These are phyloP conservation scores for Cyprinodon brontotheroides DNA, from an alignment of 2,113 vertebrate genomes.

Conservation along the genomic window DNA sequence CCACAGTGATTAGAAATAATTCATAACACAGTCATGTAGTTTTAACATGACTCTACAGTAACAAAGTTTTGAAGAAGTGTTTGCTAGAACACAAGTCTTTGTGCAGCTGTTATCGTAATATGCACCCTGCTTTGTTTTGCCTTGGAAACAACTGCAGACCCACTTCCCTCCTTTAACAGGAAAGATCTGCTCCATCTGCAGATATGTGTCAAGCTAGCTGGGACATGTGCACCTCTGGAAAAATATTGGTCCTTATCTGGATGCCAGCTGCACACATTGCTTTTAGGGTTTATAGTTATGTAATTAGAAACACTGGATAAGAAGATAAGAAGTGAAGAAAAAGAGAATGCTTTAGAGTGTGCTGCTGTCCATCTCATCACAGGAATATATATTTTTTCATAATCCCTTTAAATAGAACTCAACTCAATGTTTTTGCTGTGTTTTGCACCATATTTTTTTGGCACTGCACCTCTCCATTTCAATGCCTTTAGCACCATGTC, in stretches of 20 bases:
- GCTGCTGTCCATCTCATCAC: no score
- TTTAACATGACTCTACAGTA: background rate
- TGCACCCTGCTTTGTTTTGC: slow-evolving; percentile 42
- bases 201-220: slow-evolving; percentile 13
- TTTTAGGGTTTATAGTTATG: background rate
- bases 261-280: background rate
- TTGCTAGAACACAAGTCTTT: background rate
- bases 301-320: background rate
- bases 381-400: no score
- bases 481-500: no score
- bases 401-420: no score
- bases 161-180: slow-evolving; percentile 65
- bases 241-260: slow-evolving; percentile 1
- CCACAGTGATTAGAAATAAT: slow-evolving; percentile 17
- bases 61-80: background rate
- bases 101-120: slow-evolving; percentile 20
- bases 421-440: no score
- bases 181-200: slow-evolving; percentile 52
- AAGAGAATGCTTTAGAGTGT: background rate
- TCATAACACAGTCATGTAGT: background rate
- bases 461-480: no score
- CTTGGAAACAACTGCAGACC: slow-evolving; percentile 39
- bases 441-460: no score
- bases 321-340: background rate
- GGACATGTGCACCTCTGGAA: background rate